These are phyloP conservation scores for Plecotus auritus DNA, from an alignment of 2,113 vertebrate species.

Conservation along the genomic window DNA sequence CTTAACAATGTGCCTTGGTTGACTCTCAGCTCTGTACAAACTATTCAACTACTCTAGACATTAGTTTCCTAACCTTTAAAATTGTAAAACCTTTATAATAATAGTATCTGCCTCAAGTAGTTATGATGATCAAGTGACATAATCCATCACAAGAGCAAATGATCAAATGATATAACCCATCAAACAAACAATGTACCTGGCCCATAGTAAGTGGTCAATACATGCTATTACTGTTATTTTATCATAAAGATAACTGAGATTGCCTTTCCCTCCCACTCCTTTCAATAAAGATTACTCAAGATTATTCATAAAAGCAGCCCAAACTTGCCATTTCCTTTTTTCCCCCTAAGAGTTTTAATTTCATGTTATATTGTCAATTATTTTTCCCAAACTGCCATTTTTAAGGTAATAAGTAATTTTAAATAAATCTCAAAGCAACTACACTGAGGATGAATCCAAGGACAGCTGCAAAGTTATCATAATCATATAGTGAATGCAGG, in stretches of 20 bases:
- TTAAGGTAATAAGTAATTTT: conserved; percentile 30
- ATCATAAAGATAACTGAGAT: background rate
- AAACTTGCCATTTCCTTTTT: background rate
- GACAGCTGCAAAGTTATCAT: conserved; percentile 30
- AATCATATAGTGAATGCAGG: background rate
- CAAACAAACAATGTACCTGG: background rate
- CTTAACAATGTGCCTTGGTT: background rate
- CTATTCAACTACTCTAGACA: background rate
- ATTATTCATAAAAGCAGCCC: background rate
- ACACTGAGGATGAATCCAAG: background rate
- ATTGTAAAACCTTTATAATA: background rate
- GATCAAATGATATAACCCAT: conserved; percentile 21
- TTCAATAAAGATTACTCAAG: background rate
- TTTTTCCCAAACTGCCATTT: background rate
- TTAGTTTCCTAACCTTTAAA: background rate
- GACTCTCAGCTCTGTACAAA: background rate
- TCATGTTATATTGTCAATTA: conserved; percentile 18
- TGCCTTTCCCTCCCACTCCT: background rate
- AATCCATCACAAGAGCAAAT: conserved; percentile 1
- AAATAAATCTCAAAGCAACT: conserved; percentile 49
- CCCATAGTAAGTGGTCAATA: background rate
- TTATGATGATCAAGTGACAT: conserved; percentile 4
- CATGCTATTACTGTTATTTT: background rate
- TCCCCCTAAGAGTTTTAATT: background rate
- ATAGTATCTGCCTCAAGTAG: background rate